Evolutionary conservation across 2,888 invertebrate genomes (phyloP).

Genomic region (Aspidiotus rigidus): DNA sequence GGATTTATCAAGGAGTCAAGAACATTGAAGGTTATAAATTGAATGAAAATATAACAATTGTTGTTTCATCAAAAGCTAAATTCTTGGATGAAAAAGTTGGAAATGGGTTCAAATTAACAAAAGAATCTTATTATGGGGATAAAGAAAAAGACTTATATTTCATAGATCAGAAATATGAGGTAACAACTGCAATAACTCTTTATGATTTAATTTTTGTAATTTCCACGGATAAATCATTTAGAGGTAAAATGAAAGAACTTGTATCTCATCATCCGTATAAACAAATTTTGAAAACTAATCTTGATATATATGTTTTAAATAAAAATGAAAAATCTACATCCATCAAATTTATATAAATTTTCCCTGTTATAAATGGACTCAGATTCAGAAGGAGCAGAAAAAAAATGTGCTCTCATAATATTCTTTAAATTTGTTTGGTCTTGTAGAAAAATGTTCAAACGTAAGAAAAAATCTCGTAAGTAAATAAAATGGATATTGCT

Average conservation of each 20-base stretch:
- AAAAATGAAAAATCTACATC: background rate
- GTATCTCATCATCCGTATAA: background rate
- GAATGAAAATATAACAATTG: background rate
- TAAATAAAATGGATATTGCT: conserved; percentile 6
- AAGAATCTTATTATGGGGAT: background rate
- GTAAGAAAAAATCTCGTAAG: conserved; percentile 11
- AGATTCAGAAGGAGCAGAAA: background rate
- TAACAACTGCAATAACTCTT: background rate
- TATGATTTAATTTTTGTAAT: background rate
- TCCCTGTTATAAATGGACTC: conserved; percentile 1
- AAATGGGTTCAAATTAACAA: conserved; percentile 7
- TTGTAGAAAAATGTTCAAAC: conserved; percentile 16
- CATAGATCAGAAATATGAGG: too few relatives aligned
- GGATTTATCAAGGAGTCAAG: background rate
- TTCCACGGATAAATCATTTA: background rate
- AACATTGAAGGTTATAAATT: background rate
- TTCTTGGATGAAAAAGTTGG: conserved; percentile 1
- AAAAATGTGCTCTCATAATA: conserved; percentile 4
- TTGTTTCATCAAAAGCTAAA: background rate
- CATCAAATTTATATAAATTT: conserved; percentile 5
- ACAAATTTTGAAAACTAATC: background rate
- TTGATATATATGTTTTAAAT: conserved; percentile 6
- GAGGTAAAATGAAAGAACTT: background rate
- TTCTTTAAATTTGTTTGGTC: conserved; percentile 2
- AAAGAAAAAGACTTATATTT: conserved; percentile 7